Conservation (phyloP, 92 coral and sea anemone genomes). For the Palythoa grandis region DNA sequence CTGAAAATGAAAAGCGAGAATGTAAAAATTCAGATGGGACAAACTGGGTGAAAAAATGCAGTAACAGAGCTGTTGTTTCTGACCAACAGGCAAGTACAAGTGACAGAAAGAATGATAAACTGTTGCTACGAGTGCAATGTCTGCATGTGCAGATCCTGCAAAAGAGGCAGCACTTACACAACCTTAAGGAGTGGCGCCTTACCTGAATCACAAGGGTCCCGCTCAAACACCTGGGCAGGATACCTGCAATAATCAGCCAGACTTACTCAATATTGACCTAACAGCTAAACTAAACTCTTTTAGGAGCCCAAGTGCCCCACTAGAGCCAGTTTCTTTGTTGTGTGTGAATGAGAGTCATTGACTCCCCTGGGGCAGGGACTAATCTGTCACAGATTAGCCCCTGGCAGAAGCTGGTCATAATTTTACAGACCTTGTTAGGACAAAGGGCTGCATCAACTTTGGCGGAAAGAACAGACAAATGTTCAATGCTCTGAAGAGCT, state of each 20-base stretch:
- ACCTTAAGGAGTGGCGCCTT: slow-evolving; percentile 44
- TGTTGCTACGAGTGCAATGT: slow-evolving; percentile 29
- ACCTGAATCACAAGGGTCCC: slow-evolving; percentile 94
- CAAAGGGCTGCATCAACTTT: too few species aligned
- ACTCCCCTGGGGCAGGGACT: too few species aligned
- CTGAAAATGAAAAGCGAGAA: not conserved
- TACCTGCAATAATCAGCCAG: slow-evolving; percentile 71
- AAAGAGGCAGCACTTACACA: not conserved
- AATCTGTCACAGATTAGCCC: too few species aligned
- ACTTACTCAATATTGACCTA: not conserved
- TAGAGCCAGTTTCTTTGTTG: not conserved
- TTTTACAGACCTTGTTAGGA: too few species aligned
- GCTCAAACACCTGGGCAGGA: slow-evolving; percentile 96
- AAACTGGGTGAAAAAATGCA: not conserved
- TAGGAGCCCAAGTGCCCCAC: not conserved
- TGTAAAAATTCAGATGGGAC: not conserved
- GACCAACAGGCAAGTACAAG: slow-evolving; percentile 31
- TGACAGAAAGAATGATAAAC: slow-evolving; percentile 8
- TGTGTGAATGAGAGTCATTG: too few species aligned
- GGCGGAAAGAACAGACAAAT: too few species aligned
- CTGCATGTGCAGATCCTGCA: slow-evolving; percentile 12
- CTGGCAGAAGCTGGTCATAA: too few species aligned
- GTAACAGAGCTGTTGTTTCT: slow-evolving; percentile 32
- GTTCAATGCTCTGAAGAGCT: too few species aligned
- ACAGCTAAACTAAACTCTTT: not conserved